Evolutionary conservation across 2,113 vertebrate species (phyloP), one percentile per base, ranked within the genome.

Genomic region (Microcebus griseorufus): DNA sequence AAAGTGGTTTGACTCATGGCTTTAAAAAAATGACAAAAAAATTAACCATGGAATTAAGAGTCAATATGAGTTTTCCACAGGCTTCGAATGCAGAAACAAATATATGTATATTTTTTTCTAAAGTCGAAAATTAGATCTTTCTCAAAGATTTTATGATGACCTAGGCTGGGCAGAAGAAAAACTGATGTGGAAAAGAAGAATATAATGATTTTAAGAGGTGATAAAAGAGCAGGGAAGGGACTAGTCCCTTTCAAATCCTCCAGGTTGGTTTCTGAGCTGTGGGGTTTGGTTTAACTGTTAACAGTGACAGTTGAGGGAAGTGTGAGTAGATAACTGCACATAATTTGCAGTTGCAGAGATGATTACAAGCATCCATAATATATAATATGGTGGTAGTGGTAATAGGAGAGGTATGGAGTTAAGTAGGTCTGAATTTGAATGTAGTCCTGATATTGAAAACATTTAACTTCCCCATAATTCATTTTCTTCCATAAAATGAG

Each of bases 71-170:
- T 20, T 93, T 88, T 55, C 45, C 65, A 84, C 32, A 60, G 22
- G 10, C 79, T 94, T 95, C 78, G 58, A 88, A 83, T 81, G 22
- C 39, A 79, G 82, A 93, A 55, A 90, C 39, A 93, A 80, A 81
- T 20, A 72, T 3, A 69, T 23, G 27, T 48, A 12, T 72, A 18
- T 69, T 95, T 79, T 95, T 92, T 70, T 75, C 69, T 78, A 53
- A 89, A 93, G 53, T 80, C 62, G 32, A n/a, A 67, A 81, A 53
- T 55, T 91, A 32, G 42, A n/a, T 83, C 17, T 79, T 93, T 75
- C 23, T 69, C 27, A 79, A 72, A 90, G 22, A 88, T 65, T 87
- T 58, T 69, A 37, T 82, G 39, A 64, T 83, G 11, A 78, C 22
- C 18, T 82, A 84, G 34, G 20, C 42, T 53, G 2, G 39, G 58